Base-by-base conservation (phyloP, 1,140 invertebrate genomes). In the Thaumatotibia leucotreta region DNA sequence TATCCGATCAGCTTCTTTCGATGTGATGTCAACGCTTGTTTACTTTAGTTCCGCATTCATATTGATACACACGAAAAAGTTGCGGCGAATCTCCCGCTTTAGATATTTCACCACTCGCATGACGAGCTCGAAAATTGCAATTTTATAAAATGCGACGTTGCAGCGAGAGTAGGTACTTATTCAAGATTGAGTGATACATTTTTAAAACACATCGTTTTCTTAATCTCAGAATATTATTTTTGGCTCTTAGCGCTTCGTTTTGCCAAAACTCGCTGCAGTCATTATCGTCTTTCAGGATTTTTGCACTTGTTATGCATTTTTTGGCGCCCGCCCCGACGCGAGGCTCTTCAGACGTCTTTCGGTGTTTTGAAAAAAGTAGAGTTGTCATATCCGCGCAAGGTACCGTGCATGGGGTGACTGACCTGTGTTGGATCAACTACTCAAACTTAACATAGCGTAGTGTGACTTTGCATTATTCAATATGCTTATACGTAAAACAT, bases 1-100 rank as follows among this genome's bases (percentile, higher is more conserved):
- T 82, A 81, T 70, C 70, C 75, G 72, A 85, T 83, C 80, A 78
- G 69, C 71, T 77, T 77, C 75, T 83, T 77, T 72, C 70, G 63
- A 73, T 49, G 69, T 68, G 65, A 73, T 66, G 66, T 72, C 64
- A 68, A 49, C 54, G 62, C 64, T 76, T 74, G 72, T 65, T 65
- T 24, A 58, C 52, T 58, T 24, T 58, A 27, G 52, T 58, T 27
- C 52, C 24, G 52, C 52, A 58, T 58, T 58, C 27, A 52, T 52
- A 14, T 52, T 27, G 23, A 24, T 52, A 6, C 23, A 6, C 29
- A 27, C 23, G 52, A 58, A 58, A 58, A 58, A 58, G 52, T 58
- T 58, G 50, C 14, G 23, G 23, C n/a, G 52, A 45, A 45, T 45
- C n/a, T 45, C 39, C 17, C 1, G 14, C 17, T 20, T 8, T 17